phyloP scores from a whole-genome alignment of 2,113 vertebrate species.

The Piliocolobus tephrosceles region DNA sequence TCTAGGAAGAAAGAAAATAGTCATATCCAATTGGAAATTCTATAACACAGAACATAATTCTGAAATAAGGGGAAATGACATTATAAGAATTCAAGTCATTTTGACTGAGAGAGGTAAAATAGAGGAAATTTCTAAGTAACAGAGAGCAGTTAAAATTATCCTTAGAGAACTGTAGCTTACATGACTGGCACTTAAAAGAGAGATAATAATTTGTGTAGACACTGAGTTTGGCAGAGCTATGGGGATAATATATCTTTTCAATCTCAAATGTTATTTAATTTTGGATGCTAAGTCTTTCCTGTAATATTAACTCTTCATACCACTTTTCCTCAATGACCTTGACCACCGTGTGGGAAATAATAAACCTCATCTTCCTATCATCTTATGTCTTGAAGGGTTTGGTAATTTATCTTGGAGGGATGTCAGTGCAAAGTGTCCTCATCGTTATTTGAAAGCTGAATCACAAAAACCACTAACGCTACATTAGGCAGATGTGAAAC shows the following conservation, averaged over 20 bases:
- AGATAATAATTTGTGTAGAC: conserved; percentile 71
- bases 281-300: conserved; percentile 16
- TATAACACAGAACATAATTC: neutral
- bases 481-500: conserved; percentile 24
- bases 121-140: conserved; percentile 28
- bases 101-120: conserved; percentile 30
- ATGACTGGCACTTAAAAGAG: conserved; percentile 52
- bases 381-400: neutral
- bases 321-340: conserved; percentile 57
- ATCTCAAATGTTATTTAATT: conserved; percentile 65
- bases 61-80: conserved; percentile 42
- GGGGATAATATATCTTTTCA: conserved; percentile 56
- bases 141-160: conserved; percentile 39
- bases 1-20: neutral
- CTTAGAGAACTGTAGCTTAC: conserved; percentile 59
- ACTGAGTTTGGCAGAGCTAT: conserved; percentile 42
- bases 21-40: conserved; percentile 5
- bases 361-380: neutral
- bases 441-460: conserved; percentile 27
- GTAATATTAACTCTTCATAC: conserved; percentile 44
- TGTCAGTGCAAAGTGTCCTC: neutral
- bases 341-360: conserved; percentile 25
- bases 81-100: conserved; percentile 43
- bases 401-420: conserved; percentile 11
- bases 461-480: neutral